These are phyloP conservation scores for Phaonia tiefii DNA, from an alignment of 2,888 invertebrate species.

Conservation along the genomic window DNA sequence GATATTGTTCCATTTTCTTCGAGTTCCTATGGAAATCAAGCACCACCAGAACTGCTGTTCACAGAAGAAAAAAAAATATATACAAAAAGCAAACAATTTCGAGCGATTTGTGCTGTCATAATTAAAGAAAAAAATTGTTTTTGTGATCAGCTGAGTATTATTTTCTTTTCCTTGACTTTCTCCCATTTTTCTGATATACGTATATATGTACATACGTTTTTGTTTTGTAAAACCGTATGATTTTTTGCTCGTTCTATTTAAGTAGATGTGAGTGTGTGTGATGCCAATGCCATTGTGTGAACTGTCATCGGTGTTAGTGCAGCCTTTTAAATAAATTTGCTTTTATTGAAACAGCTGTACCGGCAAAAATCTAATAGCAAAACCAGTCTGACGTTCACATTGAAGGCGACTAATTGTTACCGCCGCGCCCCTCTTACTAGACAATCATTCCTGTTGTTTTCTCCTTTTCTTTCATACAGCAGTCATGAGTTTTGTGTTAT, in stretches of 20 bases:
- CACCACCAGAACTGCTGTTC: background rate
- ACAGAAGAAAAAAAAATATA: conserved; percentile 2
- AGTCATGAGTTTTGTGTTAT: conserved; percentile 43
- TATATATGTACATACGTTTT: background rate
- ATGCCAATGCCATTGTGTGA: conserved; percentile 3
- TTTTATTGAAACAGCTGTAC: conserved; percentile 64
- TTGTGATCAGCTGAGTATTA: conserved; percentile 29
- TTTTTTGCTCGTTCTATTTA: conserved; percentile 34
- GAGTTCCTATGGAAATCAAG: conserved; percentile 45
- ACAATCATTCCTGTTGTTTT: background rate
- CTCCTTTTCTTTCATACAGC: background rate
- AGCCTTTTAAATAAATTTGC: background rate
- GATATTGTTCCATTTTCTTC: conserved; percentile 60
- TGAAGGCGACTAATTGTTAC: background rate
- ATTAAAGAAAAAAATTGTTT: no score
- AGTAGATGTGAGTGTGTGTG: background rate
- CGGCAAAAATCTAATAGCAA: conserved; percentile 55
- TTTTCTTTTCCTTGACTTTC: conserved; percentile 39
- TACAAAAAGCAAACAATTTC: background rate
- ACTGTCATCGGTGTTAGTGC: conserved; percentile 2
- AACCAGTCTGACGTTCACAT: conserved; percentile 42
- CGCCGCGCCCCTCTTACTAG: background rate
- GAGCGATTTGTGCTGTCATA: no score
- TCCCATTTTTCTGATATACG: conserved; percentile 29
- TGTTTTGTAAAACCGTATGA: conserved; percentile 47